Percentiles rank a stretch among this genome's conserved stretches.
phyloP scores from a whole-genome alignment of 1,140 invertebrate genomes.

The Hylyphantes graminicola region DNA sequence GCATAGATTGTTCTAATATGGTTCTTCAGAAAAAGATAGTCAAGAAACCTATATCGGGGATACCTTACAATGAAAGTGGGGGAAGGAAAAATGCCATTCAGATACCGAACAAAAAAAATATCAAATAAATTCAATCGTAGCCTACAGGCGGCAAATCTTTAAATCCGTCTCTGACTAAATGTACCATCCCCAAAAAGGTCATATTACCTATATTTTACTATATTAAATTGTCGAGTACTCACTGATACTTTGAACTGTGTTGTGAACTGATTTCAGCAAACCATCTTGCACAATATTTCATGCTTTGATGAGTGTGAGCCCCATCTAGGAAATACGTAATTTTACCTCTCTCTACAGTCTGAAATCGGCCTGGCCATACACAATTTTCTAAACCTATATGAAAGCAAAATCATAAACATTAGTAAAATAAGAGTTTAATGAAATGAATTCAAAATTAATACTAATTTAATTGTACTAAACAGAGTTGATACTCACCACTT shows the following conservation, averaged over 20 bases:
- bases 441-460: neutral
- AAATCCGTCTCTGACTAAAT: too few species aligned
- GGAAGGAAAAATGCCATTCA: too few species aligned
- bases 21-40: too few species aligned
- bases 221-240: neutral
- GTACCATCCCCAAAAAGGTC: too few species aligned
- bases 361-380: constrained; percentile 71
- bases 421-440: too few species aligned
- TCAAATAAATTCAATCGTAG: too few species aligned
- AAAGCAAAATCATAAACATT: neutral
- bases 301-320: constrained; percentile 93
- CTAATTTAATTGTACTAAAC: neutral
- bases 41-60: too few species aligned
- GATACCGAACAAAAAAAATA: too few species aligned
- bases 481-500: constrained; percentile 40
- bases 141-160: too few species aligned
- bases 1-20: too few species aligned
- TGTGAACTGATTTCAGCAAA: constrained; percentile 70
- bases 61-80: too few species aligned
- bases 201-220: too few species aligned
- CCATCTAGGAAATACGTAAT: constrained; percentile 88
- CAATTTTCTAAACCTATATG: constrained; percentile 67
- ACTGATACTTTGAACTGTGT: neutral
- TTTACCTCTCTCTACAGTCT: constrained; percentile 66
- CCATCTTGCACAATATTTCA: constrained; percentile 85